Conservation (phyloP, 2,797 vertebrate species). For the Poecilia wingei region DNA sequence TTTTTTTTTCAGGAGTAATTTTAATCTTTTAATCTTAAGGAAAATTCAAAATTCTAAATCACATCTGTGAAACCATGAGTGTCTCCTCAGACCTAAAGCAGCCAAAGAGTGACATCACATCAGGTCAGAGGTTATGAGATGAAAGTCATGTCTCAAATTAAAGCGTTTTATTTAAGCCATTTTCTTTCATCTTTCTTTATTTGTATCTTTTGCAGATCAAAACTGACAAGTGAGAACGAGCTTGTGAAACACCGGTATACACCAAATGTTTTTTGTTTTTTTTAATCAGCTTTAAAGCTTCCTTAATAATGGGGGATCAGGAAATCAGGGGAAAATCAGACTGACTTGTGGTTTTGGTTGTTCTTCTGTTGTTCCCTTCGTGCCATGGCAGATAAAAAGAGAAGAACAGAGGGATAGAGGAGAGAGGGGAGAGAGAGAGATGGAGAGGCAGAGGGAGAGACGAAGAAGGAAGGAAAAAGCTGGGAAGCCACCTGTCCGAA, state of each 20-base stretch:
- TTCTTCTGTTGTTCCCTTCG: constrained; percentile 45
- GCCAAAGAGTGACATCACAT: not conserved
- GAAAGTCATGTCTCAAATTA: not conserved
- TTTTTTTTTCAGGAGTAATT: not conserved
- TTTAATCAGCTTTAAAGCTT: constrained; percentile 12
- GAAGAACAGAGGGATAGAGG: constrained; percentile 76
- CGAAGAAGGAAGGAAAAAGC: constrained; percentile 78
- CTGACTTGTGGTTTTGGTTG: constrained; percentile 58
- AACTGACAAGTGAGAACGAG: not conserved
- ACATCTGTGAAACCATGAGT: not conserved
- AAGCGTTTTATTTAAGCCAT: not conserved
- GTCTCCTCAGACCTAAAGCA: not conserved
- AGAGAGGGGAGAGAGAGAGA: constrained; percentile 76
- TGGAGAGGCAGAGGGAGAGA: constrained; percentile 75
- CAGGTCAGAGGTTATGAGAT: not conserved
- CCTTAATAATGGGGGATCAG: not conserved
- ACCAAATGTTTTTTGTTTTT: constrained; percentile 1
- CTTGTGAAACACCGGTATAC: not conserved
- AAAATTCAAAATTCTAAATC: not conserved
- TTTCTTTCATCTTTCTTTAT: not conserved
- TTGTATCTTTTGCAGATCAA: not conserved
- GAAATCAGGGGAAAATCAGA: constrained; percentile 32
- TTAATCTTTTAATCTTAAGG: not conserved
- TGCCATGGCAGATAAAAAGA: constrained; percentile 54
- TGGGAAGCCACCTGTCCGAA: constrained; percentile 68